phyloP scores from a whole-genome alignment of 1,140 invertebrate genomes.

The Luehdorfia chinensis region DNA sequence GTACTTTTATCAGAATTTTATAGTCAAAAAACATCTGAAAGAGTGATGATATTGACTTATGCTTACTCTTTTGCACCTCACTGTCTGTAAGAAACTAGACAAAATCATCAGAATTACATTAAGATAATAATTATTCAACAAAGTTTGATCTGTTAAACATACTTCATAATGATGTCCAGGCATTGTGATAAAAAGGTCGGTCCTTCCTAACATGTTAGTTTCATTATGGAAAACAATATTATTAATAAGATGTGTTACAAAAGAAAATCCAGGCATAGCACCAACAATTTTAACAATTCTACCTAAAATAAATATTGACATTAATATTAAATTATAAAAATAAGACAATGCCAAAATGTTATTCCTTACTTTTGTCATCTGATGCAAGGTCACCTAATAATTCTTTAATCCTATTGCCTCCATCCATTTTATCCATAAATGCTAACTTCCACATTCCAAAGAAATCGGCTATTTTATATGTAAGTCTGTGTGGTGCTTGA shows the following conservation, averaged over 20 bases:
- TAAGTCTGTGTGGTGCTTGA: conserved; percentile 41
- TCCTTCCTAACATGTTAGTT: conserved; percentile 68
- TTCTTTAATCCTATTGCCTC: conserved; percentile 71
- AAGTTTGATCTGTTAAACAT: no score
- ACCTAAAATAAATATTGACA: conserved; percentile 62
- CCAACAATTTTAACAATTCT: conserved; percentile 74
- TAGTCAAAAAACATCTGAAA: conserved; percentile 79
- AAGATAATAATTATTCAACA: no score
- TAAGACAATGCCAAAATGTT: neutral
- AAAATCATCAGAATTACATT: conserved; percentile 19
- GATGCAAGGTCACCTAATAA: conserved; percentile 66
- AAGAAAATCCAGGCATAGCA: conserved; percentile 71
- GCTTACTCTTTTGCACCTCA: conserved; percentile 53
- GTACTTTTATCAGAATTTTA: conserved; percentile 73
- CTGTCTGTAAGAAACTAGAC: conserved; percentile 57
- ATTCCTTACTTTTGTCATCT: conserved; percentile 44
- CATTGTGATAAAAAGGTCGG: conserved; percentile 76
- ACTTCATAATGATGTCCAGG: conserved; percentile 76
- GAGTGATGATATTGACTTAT: conserved; percentile 71
- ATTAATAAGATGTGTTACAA: conserved; percentile 77
- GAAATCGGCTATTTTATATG: conserved; percentile 72
- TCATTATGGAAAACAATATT: conserved; percentile 77
- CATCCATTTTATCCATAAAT: conserved; percentile 78
- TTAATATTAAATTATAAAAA: no score
- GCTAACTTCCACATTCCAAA: conserved; percentile 76